Evolutionary conservation across 2,888 invertebrate species (phyloP).

Genomic region (Gymnosoma rotundatum): DNA sequence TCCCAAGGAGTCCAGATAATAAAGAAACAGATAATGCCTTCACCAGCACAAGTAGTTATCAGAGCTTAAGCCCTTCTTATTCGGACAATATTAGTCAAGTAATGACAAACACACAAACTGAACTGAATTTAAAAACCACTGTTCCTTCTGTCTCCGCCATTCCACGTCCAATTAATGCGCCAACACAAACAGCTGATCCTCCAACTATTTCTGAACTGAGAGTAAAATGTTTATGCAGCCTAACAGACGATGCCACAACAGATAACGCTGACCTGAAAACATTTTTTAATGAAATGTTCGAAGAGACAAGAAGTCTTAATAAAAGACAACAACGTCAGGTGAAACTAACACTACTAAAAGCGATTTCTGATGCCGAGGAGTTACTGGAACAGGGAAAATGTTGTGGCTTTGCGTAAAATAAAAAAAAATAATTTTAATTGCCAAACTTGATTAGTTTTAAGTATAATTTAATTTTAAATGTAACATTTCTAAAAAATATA

Average conservation of each 20-base stretch:
- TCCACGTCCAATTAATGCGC: not conserved
- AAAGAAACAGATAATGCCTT: not conserved
- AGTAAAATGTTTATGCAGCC: slow-evolving; percentile 68
- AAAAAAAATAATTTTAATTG: not conserved
- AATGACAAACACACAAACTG: not conserved
- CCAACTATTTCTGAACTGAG: slow-evolving; percentile 40
- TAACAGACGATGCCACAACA: slow-evolving; percentile 26
- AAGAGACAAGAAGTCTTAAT: slow-evolving; percentile 61
- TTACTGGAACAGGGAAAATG: slow-evolving; percentile 64
- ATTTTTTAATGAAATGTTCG: slow-evolving; percentile 70
- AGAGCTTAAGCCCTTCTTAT: not conserved
- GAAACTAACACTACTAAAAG: slow-evolving; percentile 67
- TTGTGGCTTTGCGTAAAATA: slow-evolving; percentile 51
- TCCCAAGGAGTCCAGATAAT: not conserved
- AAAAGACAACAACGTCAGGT: slow-evolving; percentile 65
- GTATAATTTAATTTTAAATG: too few species aligned
- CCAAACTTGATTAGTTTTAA: too few species aligned
- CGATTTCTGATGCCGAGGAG: slow-evolving; percentile 69
- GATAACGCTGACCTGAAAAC: slow-evolving; percentile 40
- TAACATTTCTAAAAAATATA: too few species aligned
- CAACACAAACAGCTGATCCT: not conserved
- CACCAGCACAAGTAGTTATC: not conserved
- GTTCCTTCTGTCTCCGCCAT: not conserved
- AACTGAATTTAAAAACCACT: too few species aligned
- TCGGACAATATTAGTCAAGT: not conserved